Conservation (phyloP, 1,140 invertebrate genomes). For the Bradynema listronoti region DNA sequence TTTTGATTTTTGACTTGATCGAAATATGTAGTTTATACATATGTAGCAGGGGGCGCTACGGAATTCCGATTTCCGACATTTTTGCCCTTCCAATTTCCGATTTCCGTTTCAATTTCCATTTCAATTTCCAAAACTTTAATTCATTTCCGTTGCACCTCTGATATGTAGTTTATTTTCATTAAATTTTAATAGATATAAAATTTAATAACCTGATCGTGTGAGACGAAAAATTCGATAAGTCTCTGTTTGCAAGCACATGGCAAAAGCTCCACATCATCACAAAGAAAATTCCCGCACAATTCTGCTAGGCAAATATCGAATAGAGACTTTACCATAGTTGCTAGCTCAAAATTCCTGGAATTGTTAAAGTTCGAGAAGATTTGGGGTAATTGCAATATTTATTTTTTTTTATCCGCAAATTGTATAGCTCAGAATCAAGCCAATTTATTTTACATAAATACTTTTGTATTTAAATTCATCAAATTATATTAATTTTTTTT, state of each 20-base stretch:
- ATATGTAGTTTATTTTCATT: conserved; percentile 8
- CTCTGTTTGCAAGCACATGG: conserved; percentile 51
- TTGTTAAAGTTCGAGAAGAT: not conserved
- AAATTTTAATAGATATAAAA: conserved; percentile 3
- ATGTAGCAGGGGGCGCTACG: not conserved
- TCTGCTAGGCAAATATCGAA: conserved; percentile 52
- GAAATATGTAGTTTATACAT: conserved; percentile 4
- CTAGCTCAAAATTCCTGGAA: not conserved
- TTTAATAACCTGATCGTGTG: conserved; percentile 54
- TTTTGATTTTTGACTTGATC: conserved; percentile 11
- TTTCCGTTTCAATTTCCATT: not conserved
- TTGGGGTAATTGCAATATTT: not conserved
- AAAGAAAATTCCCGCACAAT: conserved; percentile 46
- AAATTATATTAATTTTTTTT: no score
- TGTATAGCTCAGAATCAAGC: no score
- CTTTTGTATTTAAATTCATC: no score
- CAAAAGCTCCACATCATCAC: conserved; percentile 38
- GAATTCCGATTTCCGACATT: no score
- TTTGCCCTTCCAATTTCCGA: no score
- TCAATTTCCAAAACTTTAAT: conserved; percentile 7
- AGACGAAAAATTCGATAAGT: conserved; percentile 51
- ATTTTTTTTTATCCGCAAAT: no score
- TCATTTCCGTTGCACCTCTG: no score
- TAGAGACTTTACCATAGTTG: conserved; percentile 47
- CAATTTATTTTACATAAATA: no score